These are phyloP conservation scores for Bedellia somnulentella DNA, from an alignment of 2,888 invertebrate genomes.

Conservation along the genomic window DNA sequence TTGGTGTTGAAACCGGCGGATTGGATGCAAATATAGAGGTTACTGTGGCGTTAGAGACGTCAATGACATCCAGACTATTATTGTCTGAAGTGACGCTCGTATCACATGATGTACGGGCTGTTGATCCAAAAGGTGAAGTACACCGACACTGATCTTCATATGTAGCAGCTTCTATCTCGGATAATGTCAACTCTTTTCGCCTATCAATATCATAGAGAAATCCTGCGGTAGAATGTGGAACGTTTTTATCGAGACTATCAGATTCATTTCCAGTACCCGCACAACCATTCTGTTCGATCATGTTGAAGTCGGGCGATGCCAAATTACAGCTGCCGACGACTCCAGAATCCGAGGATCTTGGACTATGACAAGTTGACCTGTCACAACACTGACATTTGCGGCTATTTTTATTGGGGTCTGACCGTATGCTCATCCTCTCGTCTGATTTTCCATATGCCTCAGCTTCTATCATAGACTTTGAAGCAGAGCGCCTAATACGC, in stretches of 20 bases:
- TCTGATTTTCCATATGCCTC: slow-evolving; percentile 27
- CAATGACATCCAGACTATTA: slow-evolving; percentile 48
- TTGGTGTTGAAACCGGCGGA: slow-evolving; percentile 42
- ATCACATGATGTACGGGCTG: slow-evolving; percentile 68
- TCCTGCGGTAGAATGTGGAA: slow-evolving; percentile 24
- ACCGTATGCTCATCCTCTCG: slow-evolving; percentile 48
- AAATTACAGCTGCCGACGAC: slow-evolving; percentile 82
- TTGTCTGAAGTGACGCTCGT: slow-evolving; percentile 61
- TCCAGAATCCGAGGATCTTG: slow-evolving; percentile 80
- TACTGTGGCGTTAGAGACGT: slow-evolving; percentile 48
- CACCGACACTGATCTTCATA: slow-evolving; percentile 73
- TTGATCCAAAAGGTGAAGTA: slow-evolving; percentile 73
- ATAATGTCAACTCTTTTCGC: slow-evolving; percentile 46
- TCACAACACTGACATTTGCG: slow-evolving; percentile 64
- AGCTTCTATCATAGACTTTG: slow-evolving; percentile 48
- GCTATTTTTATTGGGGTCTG: slow-evolving; percentile 29
- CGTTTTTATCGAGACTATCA: slow-evolving; percentile 33
- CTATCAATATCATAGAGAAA: slow-evolving; percentile 26
- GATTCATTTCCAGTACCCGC: slow-evolving; percentile 30
- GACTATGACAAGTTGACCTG: slow-evolving; percentile 66
- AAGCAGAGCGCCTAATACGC: slow-evolving; percentile 45
- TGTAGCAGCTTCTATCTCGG: slow-evolving; percentile 61
- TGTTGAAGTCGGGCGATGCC: slow-evolving; percentile 69
- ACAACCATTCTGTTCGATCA: slow-evolving; percentile 31
- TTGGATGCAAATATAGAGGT: slow-evolving; percentile 48